Base-by-base conservation (phyloP, 2,113 vertebrate species). In the Desmodus rotundus region DNA sequence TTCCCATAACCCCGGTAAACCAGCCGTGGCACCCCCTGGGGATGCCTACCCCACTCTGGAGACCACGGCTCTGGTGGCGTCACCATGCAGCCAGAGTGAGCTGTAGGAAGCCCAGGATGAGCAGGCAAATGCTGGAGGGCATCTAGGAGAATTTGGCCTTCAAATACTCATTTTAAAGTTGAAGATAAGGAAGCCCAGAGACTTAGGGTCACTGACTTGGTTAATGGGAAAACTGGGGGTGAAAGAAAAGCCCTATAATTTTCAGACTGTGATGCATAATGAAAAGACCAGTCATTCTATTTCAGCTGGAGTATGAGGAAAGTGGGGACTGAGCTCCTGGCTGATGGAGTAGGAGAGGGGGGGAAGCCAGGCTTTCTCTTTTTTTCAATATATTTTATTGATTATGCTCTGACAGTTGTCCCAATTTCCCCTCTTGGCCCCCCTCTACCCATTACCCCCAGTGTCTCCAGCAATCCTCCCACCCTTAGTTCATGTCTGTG, bases 31-130 rank as follows among this genome's bases (percentile, higher is more conserved):
- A n/a, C 0, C 22, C 31, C 36, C 19, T 26, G 9, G 33, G 11
- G 36, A 58, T 77, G 20, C 17, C 16, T 2, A 14, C 1, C 14
- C 5, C 3, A 7, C 22, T 52, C 33, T 70, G 12, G 56, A 45
- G n/a, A 65, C 14, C 11, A 2, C 45, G 15, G 54, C 24, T 47
- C 20, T 65, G 36, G 1, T 14, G 13, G 41, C 7, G 38, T 72
- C 4, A 1, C 63, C 10, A 0, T 68, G 41, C 24, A 45, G 33
- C 58, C 22, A 4, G n/a, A 16, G 3, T 4, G 14, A 70, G 19
- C 4, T 0, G 5, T 12, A 7, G 19, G 22, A 84, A 73, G 1
- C 4, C 33, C 22, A 41, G 36, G 16, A 36, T 38, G 16, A 45
- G 26, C 7, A 41, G 24, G 11, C n/a, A 38, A 26, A 5, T 38